Conservation (phyloP, 2,113 vertebrate genomes). For the Microcebus tavaratra region DNA sequence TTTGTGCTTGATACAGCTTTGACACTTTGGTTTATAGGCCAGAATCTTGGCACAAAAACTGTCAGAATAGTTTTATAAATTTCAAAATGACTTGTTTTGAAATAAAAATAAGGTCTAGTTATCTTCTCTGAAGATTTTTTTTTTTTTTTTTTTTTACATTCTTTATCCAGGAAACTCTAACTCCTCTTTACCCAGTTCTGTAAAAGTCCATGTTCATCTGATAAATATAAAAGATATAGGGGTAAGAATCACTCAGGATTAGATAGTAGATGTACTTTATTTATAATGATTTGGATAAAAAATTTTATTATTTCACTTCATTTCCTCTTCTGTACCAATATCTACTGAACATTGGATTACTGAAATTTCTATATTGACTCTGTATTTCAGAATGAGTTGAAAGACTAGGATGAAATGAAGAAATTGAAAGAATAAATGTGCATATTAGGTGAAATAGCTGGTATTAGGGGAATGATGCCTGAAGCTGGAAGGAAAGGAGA, state of each 20-base stretch:
- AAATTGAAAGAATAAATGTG: not conserved
- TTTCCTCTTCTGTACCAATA: not conserved
- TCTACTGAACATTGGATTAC: not conserved
- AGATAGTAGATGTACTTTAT: not conserved
- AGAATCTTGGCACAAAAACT: not conserved
- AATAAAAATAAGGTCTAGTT: not conserved
- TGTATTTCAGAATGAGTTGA: not conserved
- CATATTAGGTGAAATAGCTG: not conserved
- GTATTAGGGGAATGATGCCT: not conserved
- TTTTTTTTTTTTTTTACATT: not conserved
- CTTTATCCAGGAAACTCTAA: not conserved
- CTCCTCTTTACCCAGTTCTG: not conserved
- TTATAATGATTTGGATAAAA: not conserved
- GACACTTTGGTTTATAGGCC: not conserved
- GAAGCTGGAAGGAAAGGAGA: not conserved
- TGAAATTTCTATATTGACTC: not conserved
- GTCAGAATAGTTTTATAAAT: not conserved
- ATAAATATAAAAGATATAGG: not conserved
- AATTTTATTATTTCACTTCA: not conserved
- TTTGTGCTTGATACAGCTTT: not conserved
- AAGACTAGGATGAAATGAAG: not conserved
- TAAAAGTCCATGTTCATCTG: not conserved
- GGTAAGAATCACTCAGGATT: not conserved
- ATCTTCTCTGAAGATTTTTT: not conserved
- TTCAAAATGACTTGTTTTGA: conserved; percentile 7